phyloP scores from a whole-genome alignment of 2,797 vertebrate genomes.

The Enoplosus armatus region DNA sequence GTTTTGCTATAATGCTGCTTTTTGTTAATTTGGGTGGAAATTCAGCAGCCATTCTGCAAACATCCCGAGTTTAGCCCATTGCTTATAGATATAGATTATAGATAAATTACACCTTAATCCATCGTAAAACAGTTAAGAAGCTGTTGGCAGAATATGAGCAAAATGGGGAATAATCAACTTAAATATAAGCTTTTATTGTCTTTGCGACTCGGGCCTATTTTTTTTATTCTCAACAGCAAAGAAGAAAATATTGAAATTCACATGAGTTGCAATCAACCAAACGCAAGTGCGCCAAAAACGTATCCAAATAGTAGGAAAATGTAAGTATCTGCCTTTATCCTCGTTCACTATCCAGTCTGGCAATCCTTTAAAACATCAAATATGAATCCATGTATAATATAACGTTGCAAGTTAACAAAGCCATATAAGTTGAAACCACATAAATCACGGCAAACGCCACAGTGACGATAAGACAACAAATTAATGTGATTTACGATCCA shows the following conservation, averaged over 20 bases:
- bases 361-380: constrained; percentile 55
- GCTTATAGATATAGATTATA: too few relatives aligned
- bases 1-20: neutral
- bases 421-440: constrained; percentile 86
- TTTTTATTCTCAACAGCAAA: constrained; percentile 1
- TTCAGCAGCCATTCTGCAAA: neutral
- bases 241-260: neutral
- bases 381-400: constrained; percentile 75
- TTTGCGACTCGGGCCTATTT: neutral
- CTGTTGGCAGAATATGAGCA: neutral
- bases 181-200: constrained; percentile 10
- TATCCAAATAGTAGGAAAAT: constrained; percentile 43
- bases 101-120: neutral
- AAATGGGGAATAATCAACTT: constrained; percentile 7
- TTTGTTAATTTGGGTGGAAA: constrained; percentile 10
- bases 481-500: constrained; percentile 95
- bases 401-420: constrained; percentile 82
- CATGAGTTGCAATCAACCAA: neutral
- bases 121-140: neutral
- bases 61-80: too few relatives aligned
- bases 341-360: constrained; percentile 27
- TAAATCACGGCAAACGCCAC: constrained; percentile 88
- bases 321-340: constrained; percentile 43
- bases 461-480: constrained; percentile 89
- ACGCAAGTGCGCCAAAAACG: neutral